These are phyloP conservation scores for Hystrix cristata DNA, from an alignment of 2,113 vertebrate species.

Conservation along the genomic window DNA sequence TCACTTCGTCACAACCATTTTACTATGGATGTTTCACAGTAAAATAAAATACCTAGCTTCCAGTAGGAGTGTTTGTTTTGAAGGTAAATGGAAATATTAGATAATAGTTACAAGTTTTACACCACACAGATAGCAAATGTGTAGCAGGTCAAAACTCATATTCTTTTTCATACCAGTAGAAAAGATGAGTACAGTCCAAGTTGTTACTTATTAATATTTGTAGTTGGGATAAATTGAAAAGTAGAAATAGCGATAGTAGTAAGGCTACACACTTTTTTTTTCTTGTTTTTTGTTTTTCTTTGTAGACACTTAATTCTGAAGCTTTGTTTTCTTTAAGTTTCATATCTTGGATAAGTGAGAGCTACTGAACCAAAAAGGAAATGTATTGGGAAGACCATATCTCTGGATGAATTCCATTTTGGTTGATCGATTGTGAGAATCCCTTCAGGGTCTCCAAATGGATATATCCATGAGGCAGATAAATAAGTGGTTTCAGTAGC, in stretches of 20 bases:
- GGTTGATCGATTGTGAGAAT: neutral
- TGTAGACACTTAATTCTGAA: neutral
- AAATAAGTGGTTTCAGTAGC: neutral
- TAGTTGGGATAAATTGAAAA: conserved; percentile 35
- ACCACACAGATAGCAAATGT: neutral
- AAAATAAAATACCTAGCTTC: neutral
- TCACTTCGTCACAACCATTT: neutral
- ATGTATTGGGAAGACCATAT: neutral
- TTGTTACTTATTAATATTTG: neutral
- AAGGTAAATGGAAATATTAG: conserved; percentile 46
- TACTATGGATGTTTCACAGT: neutral
- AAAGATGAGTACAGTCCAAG: neutral
- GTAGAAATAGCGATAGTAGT: neutral
- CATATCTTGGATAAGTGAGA: conserved; percentile 31
- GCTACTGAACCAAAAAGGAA: conserved; percentile 16
- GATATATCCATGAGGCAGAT: neutral
- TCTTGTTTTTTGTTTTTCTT: no score
- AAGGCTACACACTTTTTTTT: neutral
- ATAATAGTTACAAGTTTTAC: neutral
- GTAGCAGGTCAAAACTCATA: neutral
- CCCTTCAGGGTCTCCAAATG: neutral
- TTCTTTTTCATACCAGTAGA: neutral
- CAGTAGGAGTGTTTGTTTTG: conserved; percentile 22
- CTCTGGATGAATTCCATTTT: neutral
- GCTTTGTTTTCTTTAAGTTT: conserved; percentile 40